Evolutionary conservation across 2,888 invertebrate species (phyloP), one percentile per base, ranked within the genome.

Genomic region (Nudaria mundana): DNA sequence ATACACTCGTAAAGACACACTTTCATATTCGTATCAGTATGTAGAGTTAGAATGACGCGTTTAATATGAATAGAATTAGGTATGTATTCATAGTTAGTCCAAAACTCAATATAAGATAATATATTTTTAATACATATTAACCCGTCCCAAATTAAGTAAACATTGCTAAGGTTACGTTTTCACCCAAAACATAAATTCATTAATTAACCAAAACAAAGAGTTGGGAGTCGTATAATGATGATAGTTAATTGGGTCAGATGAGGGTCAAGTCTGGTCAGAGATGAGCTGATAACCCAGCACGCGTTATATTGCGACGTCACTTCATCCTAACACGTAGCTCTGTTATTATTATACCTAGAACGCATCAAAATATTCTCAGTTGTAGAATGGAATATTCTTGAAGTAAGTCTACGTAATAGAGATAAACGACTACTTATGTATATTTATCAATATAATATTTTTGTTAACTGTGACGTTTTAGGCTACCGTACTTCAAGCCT

Each of bases 181-280:
- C 47, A 55, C 61, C 52, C 52, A 54, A 66, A 69, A 66, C 58
- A 66, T 16, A 24, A 24, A 66, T 59, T 56, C 48, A 52, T 58
- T 56, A 57, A 53, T 55, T 50, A n/a, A 61, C 45, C 56, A 52
- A 56, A 64, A 67, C 64, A 57, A 47, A 64, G 68, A 66, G 56
- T 48, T 57, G 58, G 59, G 57, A 63, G 23, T 32, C 51, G 48
- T 68, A 59, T 66, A 68, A 57, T 60, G 57, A 49, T 58, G 80
- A 81, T 82, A 82, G 72, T 58, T 75, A 86, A 85, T 78, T 86
- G 66, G 84, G 84, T 78, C 80, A 76, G 70, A 74, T 70, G 65
- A 56, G 73, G 82, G 82, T 81, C 77, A 71, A 63, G 78, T 77
- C 76, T 82, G 81, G 82, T 71, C 78, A 66, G 64, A 53, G 56